These are phyloP conservation scores for Hafferia zeledoni DNA, from an alignment of 2,797 vertebrate genomes.

Conservation along the genomic window DNA sequence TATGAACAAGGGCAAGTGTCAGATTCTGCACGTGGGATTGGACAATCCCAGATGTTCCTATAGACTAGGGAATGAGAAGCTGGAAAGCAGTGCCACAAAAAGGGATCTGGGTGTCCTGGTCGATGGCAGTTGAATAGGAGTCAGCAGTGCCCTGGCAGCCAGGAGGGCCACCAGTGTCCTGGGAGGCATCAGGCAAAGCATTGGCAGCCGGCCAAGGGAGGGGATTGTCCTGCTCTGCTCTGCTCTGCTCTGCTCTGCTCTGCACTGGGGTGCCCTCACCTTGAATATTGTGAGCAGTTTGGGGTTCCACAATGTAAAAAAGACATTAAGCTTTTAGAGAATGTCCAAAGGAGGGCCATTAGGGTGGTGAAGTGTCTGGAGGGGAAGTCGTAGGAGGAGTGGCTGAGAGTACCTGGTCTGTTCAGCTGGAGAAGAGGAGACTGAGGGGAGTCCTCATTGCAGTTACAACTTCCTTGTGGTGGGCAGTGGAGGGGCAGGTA, in stretches of 20 bases:
- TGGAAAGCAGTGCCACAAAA: background rate
- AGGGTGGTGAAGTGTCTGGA: background rate
- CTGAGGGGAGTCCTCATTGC: background rate
- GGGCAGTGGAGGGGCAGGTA: background rate
- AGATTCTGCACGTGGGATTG: background rate
- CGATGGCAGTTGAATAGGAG: background rate
- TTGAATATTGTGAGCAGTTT: background rate
- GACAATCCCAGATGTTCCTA: background rate
- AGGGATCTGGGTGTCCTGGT: background rate
- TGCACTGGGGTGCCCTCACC: background rate
- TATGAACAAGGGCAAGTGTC: background rate
- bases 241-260: too few relatives aligned
- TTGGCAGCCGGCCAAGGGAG: rapidly evolving
- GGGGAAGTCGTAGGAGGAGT: background rate
- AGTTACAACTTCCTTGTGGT: background rate
- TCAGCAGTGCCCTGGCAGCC: background rate
- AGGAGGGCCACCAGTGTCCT: background rate
- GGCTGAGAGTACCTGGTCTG: background rate
- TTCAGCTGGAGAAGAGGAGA: background rate
- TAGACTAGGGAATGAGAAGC: background rate
- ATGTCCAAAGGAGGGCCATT: background rate
- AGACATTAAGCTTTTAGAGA: background rate
- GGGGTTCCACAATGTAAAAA: background rate
- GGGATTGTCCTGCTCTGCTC: background rate
- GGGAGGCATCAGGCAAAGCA: background rate